Evolutionary conservation across 2,888 invertebrate species (phyloP).

Genomic region (Bembecia ichneumoniformis): DNA sequence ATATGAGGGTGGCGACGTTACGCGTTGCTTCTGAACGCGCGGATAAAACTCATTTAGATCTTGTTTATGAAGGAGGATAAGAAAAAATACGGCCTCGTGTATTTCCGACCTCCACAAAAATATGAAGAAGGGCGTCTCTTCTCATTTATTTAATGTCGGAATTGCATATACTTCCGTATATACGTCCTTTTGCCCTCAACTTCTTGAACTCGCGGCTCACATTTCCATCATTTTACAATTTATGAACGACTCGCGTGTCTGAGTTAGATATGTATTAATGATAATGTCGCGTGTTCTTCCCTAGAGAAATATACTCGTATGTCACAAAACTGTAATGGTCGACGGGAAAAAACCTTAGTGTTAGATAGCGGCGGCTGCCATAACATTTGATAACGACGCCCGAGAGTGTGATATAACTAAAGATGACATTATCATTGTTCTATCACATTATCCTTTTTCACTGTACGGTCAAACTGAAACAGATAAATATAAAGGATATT

Average conservation of each 20-base stretch:
- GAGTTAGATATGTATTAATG: slow-evolving; percentile 40
- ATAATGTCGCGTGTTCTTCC: slow-evolving; percentile 29
- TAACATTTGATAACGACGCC: slow-evolving; percentile 4
- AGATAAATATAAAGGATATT: no score
- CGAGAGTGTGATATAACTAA: slow-evolving; percentile 1
- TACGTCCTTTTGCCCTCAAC: slow-evolving; percentile 1
- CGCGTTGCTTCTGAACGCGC: slow-evolving; percentile 14
- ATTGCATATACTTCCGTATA: slow-evolving; percentile 8
- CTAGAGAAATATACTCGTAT: slow-evolving; percentile 22
- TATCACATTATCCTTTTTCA: neutral
- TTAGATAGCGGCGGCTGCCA: neutral
- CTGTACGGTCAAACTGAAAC: neutral
- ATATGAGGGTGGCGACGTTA: slow-evolving; percentile 19
- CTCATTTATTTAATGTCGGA: slow-evolving; percentile 2
- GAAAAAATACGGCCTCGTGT: slow-evolving; percentile 18
- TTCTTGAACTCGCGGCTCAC: slow-evolving; percentile 6
- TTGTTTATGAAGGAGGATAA: slow-evolving; percentile 29
- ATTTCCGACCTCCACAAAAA: slow-evolving; percentile 11
- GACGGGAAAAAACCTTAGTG: slow-evolving; percentile 34
- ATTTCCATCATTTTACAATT: slow-evolving; percentile 14
- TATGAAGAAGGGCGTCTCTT: slow-evolving; percentile 18
- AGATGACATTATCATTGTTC: neutral
- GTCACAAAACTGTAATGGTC: slow-evolving; percentile 34
- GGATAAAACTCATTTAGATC: slow-evolving; percentile 24
- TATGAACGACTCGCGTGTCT: slow-evolving; percentile 22